phyloP scores from a whole-genome alignment of 2,113 vertebrate species.

The Hypanus sabinus region DNA sequence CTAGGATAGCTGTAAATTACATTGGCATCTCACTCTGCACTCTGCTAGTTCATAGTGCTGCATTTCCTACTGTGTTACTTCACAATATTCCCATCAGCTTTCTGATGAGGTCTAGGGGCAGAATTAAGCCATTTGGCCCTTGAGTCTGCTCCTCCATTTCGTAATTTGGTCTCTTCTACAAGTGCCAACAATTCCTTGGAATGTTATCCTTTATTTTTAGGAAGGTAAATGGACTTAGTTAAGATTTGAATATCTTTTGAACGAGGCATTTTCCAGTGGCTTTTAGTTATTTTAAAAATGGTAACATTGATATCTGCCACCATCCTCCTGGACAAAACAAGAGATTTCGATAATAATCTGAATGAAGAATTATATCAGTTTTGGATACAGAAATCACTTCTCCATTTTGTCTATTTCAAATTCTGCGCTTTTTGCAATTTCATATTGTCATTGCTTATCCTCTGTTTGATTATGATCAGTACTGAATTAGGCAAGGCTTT shows the following conservation, averaged over 20 bases:
- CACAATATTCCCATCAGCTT: neutral
- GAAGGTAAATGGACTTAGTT: no score
- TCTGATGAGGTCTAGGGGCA: neutral
- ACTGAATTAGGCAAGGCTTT: neutral
- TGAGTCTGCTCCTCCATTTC: no score
- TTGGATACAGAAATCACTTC: neutral
- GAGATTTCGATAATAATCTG: neutral
- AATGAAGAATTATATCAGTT: neutral
- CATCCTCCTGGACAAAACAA: neutral
- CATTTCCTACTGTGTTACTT: neutral
- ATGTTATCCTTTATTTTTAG: no score
- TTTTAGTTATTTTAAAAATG: neutral
- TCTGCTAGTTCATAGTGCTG: neutral
- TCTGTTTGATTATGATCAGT: neutral
- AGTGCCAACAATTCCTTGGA: no score
- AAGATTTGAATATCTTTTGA: neutral
- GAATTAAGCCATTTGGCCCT: no score
- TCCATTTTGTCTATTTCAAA: neutral
- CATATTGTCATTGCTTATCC: neutral
- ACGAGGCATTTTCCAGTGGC: neutral
- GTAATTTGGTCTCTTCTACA: neutral
- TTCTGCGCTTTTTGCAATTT: neutral
- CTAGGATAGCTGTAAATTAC: neutral
- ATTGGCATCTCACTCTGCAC: neutral
- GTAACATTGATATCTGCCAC: neutral